Evolutionary conservation across 2,113 vertebrate species (phyloP), one percentile per base, ranked within the genome.

Genomic region (Cnemophilus loriae): DNA sequence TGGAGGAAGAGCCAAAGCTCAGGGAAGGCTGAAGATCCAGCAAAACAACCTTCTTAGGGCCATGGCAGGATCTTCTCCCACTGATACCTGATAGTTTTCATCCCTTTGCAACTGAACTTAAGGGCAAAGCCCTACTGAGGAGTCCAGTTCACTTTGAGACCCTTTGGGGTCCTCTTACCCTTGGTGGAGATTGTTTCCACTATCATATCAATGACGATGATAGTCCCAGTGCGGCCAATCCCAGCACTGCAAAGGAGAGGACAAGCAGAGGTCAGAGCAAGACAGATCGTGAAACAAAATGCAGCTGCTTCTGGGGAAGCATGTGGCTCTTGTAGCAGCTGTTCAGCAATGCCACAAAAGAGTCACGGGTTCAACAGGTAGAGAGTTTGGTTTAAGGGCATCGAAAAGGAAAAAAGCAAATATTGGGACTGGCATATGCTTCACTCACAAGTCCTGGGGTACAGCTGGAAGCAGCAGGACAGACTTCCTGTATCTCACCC

Each of bases 121-220:
- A 69, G 26, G 60, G n/a, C 80, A 90, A 67, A 84, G 42, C 59
- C 30, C 47, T 63, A 3, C n/a, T 33, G 44, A 39, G 16, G 19
- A 49, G 39, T 13, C 32, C 28, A 75, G 20, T 53, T 71, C 10
- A 42, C 37, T 70, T 18, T 57, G 71, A 75, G 61, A 53, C 6
- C 41, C 37, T 41, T 11, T 42, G 69, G 49, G 26, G 32, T 75
- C 44, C 46, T 69, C 96, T 98, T 97, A 99, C 99, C 99, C 93
- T 99, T 98, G 76, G 96, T 97, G 69, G 98, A 97, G 92, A 99
- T 99, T 41, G 97, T 98, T 44, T 99, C 98, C 80, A 99, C 93
- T 75, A 99, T 98, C 99, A 99, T 99, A 95, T 99, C 99, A 6
- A 99, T 99, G 94, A 99, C 99, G 24, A 99, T 98, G 87, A 99